These are phyloP conservation scores for Drosophila pandora DNA, from an alignment of 1,140 invertebrate genomes.

Conservation along the genomic window DNA sequence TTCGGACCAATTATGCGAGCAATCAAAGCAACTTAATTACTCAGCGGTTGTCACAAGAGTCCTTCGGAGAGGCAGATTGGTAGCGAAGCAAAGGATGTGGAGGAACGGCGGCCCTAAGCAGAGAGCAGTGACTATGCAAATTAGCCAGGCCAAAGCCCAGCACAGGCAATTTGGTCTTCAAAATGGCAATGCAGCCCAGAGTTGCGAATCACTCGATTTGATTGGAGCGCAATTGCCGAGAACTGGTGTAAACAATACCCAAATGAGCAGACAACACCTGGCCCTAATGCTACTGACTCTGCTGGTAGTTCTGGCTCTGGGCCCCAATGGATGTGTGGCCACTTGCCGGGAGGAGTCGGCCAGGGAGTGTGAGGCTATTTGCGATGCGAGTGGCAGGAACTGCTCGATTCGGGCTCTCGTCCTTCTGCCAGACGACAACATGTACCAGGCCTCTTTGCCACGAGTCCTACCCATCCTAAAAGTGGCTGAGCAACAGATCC, in stretches of 20 bases:
- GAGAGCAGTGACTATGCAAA: slow-evolving; percentile 35
- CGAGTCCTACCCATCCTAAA: slow-evolving; percentile 86
- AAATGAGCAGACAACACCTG: slow-evolving; percentile 10
- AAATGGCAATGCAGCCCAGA: slow-evolving; percentile 19
- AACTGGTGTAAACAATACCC: slow-evolving; percentile 4
- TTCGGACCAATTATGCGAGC: slow-evolving; percentile 19
- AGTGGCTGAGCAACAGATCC: slow-evolving; percentile 85
- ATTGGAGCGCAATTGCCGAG: slow-evolving; percentile 4
- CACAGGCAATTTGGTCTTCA: slow-evolving; percentile 1
- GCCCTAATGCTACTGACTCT: slow-evolving; percentile 9
- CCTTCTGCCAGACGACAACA: slow-evolving; percentile 85
- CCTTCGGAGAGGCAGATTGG: slow-evolving; percentile 2
- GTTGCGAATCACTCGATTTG: slow-evolving; percentile 24
- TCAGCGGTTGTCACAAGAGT: slow-evolving; percentile 20
- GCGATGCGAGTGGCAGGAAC: slow-evolving; percentile 69
- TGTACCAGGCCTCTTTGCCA: slow-evolving; percentile 84
- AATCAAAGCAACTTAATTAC: slow-evolving; percentile 60
- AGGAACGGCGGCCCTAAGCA: background rate
- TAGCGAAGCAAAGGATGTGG: slow-evolving; percentile 3
- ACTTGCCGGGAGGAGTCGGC: slow-evolving; percentile 83
- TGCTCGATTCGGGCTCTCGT: slow-evolving; percentile 86
- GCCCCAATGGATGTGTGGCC: slow-evolving; percentile 26
- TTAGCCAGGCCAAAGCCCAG: slow-evolving; percentile 11
- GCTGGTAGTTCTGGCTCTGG: slow-evolving; percentile 27
- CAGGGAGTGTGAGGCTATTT: slow-evolving; percentile 84